A percentile compares a stretch with the other conserved stretches of the same genome.
Evolutionary conservation across 1,140 invertebrate species (phyloP).

Genomic region (Pseudomyrmex dendroicus): DNA sequence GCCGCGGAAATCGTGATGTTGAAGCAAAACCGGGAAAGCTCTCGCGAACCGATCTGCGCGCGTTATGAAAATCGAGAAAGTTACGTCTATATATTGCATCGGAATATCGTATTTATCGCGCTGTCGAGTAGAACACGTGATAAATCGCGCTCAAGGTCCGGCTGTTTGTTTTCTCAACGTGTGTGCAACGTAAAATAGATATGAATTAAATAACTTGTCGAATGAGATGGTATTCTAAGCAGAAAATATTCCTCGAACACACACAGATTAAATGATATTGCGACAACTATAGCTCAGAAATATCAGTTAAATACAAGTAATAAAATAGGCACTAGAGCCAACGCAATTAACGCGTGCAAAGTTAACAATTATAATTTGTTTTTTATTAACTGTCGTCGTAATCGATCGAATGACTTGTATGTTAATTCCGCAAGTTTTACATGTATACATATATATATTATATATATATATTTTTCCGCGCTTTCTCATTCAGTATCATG

Average conservation of each 20-base stretch:
- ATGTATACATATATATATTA: background rate
- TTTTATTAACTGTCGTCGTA: too few species aligned
- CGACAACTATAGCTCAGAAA: too few species aligned
- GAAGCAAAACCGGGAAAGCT: constrained; percentile 33
- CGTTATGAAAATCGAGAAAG: constrained; percentile 52
- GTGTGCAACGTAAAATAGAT: background rate
- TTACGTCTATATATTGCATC: constrained; percentile 2
- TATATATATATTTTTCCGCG: background rate
- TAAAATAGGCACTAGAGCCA: too few species aligned
- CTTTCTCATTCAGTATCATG: background rate
- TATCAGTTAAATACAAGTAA: too few species aligned
- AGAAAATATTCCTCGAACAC: too few species aligned
- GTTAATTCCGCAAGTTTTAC: too few species aligned
- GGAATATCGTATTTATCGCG: background rate
- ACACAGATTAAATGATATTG: too few species aligned
- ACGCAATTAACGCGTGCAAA: too few species aligned
- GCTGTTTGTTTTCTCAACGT: background rate
- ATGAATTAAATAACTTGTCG: background rate
- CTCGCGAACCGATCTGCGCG: background rate
- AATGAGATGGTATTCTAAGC: too few species aligned
- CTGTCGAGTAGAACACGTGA: background rate
- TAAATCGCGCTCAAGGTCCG: background rate
- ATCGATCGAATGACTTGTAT: too few species aligned
- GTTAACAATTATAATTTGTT: too few species aligned
- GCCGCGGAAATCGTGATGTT: constrained; percentile 22